phyloP scores from a whole-genome alignment of 2,797 vertebrate species.

The Protonibea diacanthus region DNA sequence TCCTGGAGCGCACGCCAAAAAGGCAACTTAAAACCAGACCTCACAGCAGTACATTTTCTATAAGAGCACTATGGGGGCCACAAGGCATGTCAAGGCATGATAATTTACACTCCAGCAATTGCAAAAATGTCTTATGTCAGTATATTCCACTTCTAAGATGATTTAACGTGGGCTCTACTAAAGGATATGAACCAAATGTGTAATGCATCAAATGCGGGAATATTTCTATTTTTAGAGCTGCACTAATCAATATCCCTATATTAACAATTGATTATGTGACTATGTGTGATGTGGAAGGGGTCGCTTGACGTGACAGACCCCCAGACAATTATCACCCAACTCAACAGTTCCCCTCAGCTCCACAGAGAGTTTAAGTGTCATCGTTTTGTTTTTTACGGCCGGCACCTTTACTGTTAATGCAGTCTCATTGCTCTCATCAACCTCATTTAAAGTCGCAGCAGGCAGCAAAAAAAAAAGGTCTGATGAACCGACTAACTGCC shows the following conservation, averaged over 20 bases:
- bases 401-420: neutral
- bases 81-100: neutral
- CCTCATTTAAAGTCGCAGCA: neutral
- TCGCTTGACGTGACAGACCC: neutral
- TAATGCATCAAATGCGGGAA: too few relatives aligned
- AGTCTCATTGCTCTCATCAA: neutral
- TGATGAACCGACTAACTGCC: neutral
- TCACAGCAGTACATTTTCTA: neutral
- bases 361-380: too few relatives aligned
- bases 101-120: neutral
- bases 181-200: neutral
- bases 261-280: neutral
- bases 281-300: neutral
- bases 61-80: neutral
- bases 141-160: neutral
- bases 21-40: slow-evolving; percentile 8
- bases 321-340: neutral
- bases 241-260: neutral
- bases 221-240: neutral
- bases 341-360: neutral
- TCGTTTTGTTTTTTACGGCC: neutral
- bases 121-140: neutral
- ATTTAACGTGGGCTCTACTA: neutral
- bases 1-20: slow-evolving; percentile 3
- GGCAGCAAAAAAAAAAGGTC: neutral